Evolutionary conservation across 2,797 vertebrate genomes (phyloP).

Genomic region (Agapornis canus): DNA sequence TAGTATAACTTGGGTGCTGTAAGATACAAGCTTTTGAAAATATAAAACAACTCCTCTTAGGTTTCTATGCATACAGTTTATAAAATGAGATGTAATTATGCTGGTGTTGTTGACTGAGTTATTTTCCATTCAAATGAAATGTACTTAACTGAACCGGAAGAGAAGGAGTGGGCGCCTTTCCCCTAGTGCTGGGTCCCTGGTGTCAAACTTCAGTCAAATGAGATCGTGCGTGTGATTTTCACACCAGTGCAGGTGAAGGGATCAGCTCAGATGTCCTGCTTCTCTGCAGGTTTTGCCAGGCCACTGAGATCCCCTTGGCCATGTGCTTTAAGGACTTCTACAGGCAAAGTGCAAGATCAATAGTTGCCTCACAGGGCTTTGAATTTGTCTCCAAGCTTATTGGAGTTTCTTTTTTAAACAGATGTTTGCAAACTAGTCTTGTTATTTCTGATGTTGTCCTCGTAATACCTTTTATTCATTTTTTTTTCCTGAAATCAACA

Average conservation of each 20-base stretch:
- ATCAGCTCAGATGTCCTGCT: background rate
- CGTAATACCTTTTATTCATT: background rate
- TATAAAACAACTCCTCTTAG: background rate
- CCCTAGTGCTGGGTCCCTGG: background rate
- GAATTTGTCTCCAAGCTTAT: background rate
- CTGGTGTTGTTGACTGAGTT: background rate
- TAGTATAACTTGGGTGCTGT: background rate
- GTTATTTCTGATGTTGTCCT: conserved; percentile 13
- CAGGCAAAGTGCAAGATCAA: rapidly evolving
- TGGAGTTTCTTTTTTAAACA: background rate
- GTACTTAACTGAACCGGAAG: background rate
- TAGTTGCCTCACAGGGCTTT: background rate
- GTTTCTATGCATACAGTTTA: background rate
- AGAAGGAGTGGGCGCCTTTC: background rate
- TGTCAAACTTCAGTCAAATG: background rate
- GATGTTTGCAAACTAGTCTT: background rate
- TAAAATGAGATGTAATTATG: background rate
- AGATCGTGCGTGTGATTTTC: rapidly evolving
- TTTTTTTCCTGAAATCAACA: conserved; percentile 11
- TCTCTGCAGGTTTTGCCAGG: background rate
- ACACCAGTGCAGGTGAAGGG: background rate
- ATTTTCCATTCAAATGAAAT: background rate
- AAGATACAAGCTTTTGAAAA: background rate
- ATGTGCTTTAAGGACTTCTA: background rate
- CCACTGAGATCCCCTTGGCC: rapidly evolving